Evolutionary conservation across 2,888 invertebrate genomes (phyloP), one percentile per base, ranked within the genome.

Genomic region (Drosophila eohydei): DNA sequence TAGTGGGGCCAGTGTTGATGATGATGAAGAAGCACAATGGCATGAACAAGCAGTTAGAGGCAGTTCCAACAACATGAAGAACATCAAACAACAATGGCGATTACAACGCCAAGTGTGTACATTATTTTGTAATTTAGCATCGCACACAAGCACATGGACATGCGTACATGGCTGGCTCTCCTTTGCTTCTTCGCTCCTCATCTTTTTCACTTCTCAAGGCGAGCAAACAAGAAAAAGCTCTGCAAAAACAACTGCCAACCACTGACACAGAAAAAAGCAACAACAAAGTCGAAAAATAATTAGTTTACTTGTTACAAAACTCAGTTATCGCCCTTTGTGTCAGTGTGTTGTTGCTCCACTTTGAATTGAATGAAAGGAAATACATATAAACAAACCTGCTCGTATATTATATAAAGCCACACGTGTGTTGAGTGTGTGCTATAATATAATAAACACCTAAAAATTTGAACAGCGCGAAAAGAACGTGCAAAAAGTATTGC

Each of bases 221-320:
- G 59, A 77, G 62, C 55, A 71, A 75, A 75, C 59, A 78, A 51
- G 38, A 55, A 48, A 48, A 62, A 73, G 54, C 59, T 43, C 55
- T 81, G 63, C 55, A 70, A 72, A 44, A 74, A 48, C 74, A 71
- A 60, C 48, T 56, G 63, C 32, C 66, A 64, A 70, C 69, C 70
- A 77, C 58, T 61, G 74, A 34, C 61, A 67, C 43, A 54, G 48
- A 58, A 43, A 43, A 50, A 67, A 51, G 58, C 70, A 78, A 76
- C 32, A 56, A 56, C 32, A 80, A 80, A 80, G 79, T 84, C 74
- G 70, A 86, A 83, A 89, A 89, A 89, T 89, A 89, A 88, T 89
- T 90, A 89, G 90, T 89, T 89, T 89, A 90, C 90, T 90, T 89
- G 89, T 84, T 84, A 84, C 73, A 68, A 88, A 86, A 90, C 84